phyloP scores from a whole-genome alignment of 1,140 invertebrate species.

The Drosophila orena region DNA sequence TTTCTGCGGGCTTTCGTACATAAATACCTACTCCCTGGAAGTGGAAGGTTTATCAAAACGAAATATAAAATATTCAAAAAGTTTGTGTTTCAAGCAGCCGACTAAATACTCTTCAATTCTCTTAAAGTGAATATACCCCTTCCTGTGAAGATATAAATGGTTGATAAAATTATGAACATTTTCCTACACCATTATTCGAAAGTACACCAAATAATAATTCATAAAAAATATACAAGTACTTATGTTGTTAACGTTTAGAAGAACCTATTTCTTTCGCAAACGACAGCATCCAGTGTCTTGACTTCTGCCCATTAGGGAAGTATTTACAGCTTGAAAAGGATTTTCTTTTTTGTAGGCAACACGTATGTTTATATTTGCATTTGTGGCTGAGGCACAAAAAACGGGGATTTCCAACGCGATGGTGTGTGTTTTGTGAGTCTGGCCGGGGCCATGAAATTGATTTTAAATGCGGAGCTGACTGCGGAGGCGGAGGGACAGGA shows the following conservation, averaged over 20 bases:
- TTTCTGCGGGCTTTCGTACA: constrained; percentile 48
- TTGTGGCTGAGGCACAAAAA: constrained; percentile 49
- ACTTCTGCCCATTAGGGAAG: constrained; percentile 21
- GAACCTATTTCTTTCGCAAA: background rate
- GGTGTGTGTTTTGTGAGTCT: constrained; percentile 19
- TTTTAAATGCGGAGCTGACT: constrained; percentile 72
- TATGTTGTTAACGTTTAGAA: background rate
- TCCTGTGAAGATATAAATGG: too few species aligned
- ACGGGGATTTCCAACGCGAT: constrained; percentile 26
- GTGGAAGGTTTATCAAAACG: constrained; percentile 35
- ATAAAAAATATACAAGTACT: constrained; percentile 3
- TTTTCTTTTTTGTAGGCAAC: constrained; percentile 41
- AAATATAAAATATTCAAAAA: constrained; percentile 45
- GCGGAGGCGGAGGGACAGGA: constrained; percentile 39
- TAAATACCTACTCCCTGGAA: constrained; percentile 35
- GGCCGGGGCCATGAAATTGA: constrained; percentile 69
- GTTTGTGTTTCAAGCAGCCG: background rate
- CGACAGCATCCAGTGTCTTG: constrained; percentile 12
- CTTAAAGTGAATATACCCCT: background rate
- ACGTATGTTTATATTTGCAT: constrained; percentile 73
- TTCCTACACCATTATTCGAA: background rate
- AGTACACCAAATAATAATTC: background rate
- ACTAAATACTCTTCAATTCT: background rate
- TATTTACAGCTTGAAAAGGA: constrained; percentile 54
- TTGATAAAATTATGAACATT: too few species aligned